phyloP scores from a whole-genome alignment of 1,140 invertebrate species.

The Anastrepha obliqua region DNA sequence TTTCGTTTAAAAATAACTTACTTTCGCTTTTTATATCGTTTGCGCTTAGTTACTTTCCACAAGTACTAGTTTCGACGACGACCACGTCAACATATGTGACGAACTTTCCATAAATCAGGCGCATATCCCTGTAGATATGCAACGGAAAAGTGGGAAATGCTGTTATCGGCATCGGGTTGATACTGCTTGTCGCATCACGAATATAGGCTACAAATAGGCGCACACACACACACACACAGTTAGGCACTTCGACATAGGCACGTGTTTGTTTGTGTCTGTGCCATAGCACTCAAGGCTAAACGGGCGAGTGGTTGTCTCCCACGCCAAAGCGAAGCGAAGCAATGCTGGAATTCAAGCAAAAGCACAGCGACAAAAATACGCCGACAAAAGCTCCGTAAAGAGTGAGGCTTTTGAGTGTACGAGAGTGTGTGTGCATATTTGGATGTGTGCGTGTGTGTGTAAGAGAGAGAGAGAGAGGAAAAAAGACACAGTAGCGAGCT shows the following conservation, averaged over 20 bases:
- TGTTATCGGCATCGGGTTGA: not conserved
- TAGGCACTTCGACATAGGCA: not conserved
- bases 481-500: no score
- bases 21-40: not conserved
- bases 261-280: no score
- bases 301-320: no score
- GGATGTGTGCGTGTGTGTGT: no score
- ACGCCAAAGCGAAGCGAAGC: no score
- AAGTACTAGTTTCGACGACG: not conserved
- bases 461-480: no score
- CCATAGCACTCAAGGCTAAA: no score
- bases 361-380: no score
- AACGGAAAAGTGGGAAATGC: conserved; percentile 18
- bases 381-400: no score
- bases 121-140: not conserved
- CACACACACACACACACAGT: not conserved
- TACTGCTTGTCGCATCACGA: not conserved
- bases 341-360: no score
- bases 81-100: conserved; percentile 9
- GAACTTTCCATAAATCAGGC: conserved; percentile 12
- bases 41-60: not conserved
- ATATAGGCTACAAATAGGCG: conserved; percentile 33
- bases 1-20: not conserved
- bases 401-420: no score
- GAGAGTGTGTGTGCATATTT: no score